Evolutionary conservation across 2,797 vertebrate species (phyloP), one percentile per base, ranked within the genome.

Genomic region (Cossypha polioptera): DNA sequence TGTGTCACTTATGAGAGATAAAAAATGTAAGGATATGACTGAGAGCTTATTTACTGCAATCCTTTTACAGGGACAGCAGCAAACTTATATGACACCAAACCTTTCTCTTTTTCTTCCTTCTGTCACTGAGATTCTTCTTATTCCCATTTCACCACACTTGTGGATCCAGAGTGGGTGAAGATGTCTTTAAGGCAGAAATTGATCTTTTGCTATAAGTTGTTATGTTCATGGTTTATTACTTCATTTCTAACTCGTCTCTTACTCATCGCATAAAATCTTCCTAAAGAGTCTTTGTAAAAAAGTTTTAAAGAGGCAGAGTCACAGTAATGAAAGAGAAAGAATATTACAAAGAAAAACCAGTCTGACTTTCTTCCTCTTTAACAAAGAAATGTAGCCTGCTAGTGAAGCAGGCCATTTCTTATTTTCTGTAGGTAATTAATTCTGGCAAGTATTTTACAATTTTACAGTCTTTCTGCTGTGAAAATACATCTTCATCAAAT

Each of bases 401-500:
- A 63, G 47, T 57, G 40, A 91, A 82, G 20, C 18, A 77, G 22
- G 10, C n/a, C 0, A 61, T 84, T 69, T 82, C 74, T 90, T 93
- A 48, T 77, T 92, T 81, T 88, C 26, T 62, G 10, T 29, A 53
- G 26, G 29, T 71, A 93, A 88, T 95, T 96, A 95, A 77, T 85
- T 92, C 50, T 82, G 77, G 19, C 72, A 94, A 92, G 36, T 83
- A 22, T 79, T 90, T 90, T 78, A 77, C 26, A 51, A 48, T 80
- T 73, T 28, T 65, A 87, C 51, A 77, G 40, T 33, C 18, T 71
- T 90, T 74, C 25, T 86, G 38, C 51, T 79, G 61, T 79, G 51
- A 93, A 96, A 92, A 95, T 95, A 33, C 13, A 35, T 91, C 86
- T 90, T 89, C 25, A 75, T 92, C 61, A 86, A 65, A 81, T 33